These are phyloP conservation scores for Enteromius treurensis DNA, from an alignment of 2,797 vertebrate species.

Conservation along the genomic window DNA sequence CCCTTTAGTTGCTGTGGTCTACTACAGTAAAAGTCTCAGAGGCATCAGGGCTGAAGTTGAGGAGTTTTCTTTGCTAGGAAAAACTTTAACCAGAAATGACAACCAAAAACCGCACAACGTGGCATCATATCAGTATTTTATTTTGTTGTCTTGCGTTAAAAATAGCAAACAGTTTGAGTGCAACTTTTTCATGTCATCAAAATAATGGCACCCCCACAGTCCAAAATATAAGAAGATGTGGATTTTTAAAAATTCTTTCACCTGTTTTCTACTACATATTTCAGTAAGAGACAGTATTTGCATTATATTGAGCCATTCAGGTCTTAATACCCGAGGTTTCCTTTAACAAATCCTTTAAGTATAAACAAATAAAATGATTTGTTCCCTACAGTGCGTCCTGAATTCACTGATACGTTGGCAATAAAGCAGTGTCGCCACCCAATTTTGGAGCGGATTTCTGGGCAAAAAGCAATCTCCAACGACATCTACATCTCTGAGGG, in stretches of 20 bases:
- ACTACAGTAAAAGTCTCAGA: not conserved
- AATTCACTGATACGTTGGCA: constrained; percentile 96
- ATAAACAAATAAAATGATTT: not conserved
- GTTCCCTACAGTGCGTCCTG: constrained; percentile 86
- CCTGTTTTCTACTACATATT: not conserved
- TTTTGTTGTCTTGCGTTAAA: too few relatives aligned
- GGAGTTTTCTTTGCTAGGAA: too few relatives aligned
- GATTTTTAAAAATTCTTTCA: not conserved
- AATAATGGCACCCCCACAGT: not conserved
- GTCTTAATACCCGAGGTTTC: not conserved
- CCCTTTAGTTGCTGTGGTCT: too few relatives aligned
- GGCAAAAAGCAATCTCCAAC: constrained; percentile 90
- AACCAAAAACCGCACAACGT: not conserved
- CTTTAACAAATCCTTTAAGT: not conserved
- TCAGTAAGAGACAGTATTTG: not conserved
- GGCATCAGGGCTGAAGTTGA: not conserved
- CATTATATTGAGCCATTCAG: not conserved
- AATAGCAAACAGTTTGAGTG: too few relatives aligned
- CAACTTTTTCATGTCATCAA: not conserved
- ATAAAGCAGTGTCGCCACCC: constrained; percentile 95
- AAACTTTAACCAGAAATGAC: not conserved
- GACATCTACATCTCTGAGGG: constrained; percentile 91
- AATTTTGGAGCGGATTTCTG: constrained; percentile 89
- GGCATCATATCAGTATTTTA: too few relatives aligned
- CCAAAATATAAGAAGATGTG: not conserved